Evolutionary conservation across 2,888 invertebrate species (phyloP).

Genomic region (Malthinus seriepunctatus): DNA sequence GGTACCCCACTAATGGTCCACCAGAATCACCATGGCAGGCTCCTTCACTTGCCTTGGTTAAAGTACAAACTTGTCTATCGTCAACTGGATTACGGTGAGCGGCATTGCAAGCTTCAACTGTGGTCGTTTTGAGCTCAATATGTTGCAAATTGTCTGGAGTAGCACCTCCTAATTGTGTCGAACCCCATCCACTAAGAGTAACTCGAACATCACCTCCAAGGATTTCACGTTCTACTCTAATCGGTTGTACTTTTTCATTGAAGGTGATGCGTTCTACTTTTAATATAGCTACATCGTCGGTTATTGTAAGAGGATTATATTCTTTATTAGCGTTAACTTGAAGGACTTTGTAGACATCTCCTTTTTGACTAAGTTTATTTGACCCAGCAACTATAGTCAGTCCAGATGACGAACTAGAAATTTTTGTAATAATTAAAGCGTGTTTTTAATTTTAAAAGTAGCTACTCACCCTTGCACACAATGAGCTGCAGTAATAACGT

Average conservation of each 20-base stretch:
- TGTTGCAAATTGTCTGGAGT: conserved; percentile 60
- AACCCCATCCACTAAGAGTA: conserved; percentile 39
- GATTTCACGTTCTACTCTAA: conserved; percentile 13
- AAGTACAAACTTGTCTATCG: conserved; percentile 61
- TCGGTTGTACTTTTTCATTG: conserved; percentile 14
- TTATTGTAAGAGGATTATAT: conserved; percentile 45
- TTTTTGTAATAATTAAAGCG: not conserved
- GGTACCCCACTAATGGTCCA: conserved; percentile 55
- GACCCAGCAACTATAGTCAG: conserved; percentile 56
- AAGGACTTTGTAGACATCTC: conserved; percentile 51
- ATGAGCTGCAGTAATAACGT: conserved; percentile 42
- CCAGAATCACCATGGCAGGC: conserved; percentile 62
- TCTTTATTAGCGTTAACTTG: conserved; percentile 53
- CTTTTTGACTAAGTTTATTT: conserved; percentile 54
- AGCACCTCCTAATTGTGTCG: conserved; percentile 35
- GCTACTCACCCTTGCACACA: conserved; percentile 28
- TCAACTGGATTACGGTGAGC: conserved; percentile 53
- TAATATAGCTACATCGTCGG: conserved; percentile 33
- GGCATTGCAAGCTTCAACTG: conserved; percentile 55
- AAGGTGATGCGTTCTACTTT: conserved; percentile 21
- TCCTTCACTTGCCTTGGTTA: conserved; percentile 63
- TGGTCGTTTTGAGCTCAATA: conserved; percentile 57
- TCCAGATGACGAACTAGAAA: not conserved
- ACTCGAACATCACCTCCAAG: conserved; percentile 15
- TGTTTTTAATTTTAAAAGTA: not conserved